These are phyloP conservation scores for Catotricha subobsoleta DNA, from an alignment of 2,888 invertebrate genomes.

Conservation along the genomic window DNA sequence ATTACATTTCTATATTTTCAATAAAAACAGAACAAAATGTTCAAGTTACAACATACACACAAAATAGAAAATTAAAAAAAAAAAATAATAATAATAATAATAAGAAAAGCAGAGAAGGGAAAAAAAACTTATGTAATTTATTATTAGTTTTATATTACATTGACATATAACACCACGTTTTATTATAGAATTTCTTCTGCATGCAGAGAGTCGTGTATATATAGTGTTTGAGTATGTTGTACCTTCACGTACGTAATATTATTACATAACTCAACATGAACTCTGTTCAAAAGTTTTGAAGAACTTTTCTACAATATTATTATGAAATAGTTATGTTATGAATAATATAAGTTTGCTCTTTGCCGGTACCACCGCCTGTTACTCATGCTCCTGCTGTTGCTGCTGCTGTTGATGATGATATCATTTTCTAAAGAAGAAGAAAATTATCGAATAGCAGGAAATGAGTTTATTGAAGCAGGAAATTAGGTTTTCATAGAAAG, in stretches of 20 bases:
- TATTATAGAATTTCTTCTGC: too few species aligned
- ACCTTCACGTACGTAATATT: background rate
- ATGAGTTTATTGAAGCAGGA: conserved; percentile 6
- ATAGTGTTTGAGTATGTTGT: background rate
- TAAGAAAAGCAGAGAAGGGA: too few species aligned
- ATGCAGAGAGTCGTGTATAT: background rate
- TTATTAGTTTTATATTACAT: conserved; percentile 4
- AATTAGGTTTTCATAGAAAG: conserved; percentile 25
- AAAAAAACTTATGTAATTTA: conserved; percentile 4
- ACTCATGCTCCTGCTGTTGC: too few species aligned
- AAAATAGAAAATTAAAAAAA: background rate
- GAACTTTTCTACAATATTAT: conserved; percentile 4
- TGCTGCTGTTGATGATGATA: too few species aligned
- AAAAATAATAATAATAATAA: too few species aligned
- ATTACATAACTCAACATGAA: conserved; percentile 3
- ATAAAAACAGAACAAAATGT: too few species aligned
- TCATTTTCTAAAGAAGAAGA: too few species aligned
- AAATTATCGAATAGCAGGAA: conserved; percentile 4
- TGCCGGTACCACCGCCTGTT: too few species aligned
- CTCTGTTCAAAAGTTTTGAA: background rate
- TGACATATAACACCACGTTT: conserved; percentile 2
- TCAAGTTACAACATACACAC: background rate
- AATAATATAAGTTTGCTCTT: background rate
- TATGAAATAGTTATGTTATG: background rate
- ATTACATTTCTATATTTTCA: too few species aligned